Conservation (phyloP, 2,888 invertebrate genomes). For the Cacoxenus indagator region DNA sequence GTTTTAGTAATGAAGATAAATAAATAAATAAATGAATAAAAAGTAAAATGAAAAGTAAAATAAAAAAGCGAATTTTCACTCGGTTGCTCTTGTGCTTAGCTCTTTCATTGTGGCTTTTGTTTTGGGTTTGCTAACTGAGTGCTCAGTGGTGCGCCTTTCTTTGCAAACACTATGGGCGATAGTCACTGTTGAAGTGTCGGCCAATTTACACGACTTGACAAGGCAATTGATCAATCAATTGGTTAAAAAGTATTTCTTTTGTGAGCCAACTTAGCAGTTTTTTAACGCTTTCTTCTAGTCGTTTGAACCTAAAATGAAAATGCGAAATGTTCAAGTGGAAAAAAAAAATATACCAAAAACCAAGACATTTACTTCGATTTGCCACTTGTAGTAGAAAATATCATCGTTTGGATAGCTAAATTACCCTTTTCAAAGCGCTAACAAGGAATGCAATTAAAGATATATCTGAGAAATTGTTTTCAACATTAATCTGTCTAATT, state of each 20-base stretch:
- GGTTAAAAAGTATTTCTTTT: background rate
- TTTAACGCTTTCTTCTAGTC: background rate
- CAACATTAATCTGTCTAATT: no score
- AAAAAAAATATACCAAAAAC: background rate
- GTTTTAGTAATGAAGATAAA: conserved; percentile 4
- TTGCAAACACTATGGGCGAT: no score
- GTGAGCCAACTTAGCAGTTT: background rate
- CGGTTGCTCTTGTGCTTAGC: no score
- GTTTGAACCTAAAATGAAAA: background rate
- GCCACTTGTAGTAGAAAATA: no score
- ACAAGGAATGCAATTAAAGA: no score
- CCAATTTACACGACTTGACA: conserved; percentile 5
- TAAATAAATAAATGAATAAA: conserved; percentile 8
- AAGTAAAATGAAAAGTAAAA: background rate
- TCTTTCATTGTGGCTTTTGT: conserved; percentile 2
- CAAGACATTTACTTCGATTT: background rate
- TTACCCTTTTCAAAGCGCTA: no score
- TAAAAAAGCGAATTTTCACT: no score
- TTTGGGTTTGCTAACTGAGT: no score
- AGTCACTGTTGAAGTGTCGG: conserved; percentile 10
- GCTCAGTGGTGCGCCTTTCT: no score
- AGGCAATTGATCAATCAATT: conserved; percentile 3
- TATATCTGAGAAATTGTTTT: no score
- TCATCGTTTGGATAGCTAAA: no score
- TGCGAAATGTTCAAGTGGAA: background rate